Evolutionary conservation across 2,113 vertebrate genomes (phyloP).

Genomic region (Gymnorhina tibicen): DNA sequence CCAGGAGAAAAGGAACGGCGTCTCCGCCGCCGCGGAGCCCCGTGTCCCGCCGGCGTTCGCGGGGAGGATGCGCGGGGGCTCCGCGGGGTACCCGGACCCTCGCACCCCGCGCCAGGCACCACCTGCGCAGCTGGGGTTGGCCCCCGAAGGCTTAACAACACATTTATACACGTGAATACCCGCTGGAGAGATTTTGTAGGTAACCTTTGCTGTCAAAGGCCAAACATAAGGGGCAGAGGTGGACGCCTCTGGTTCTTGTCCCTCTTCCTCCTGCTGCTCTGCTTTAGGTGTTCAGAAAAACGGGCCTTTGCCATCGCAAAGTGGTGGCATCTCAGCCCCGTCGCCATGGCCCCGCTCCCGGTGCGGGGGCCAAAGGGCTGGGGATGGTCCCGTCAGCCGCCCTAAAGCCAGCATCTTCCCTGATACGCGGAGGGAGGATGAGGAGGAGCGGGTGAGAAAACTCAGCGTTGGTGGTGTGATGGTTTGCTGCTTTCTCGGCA

Average conservation of each 20-base stretch:
- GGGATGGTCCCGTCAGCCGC: background rate
- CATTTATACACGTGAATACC: rapidly evolving
- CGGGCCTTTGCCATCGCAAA: rapidly evolving
- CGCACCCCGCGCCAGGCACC: background rate
- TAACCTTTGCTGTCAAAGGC: background rate
- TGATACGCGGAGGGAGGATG: background rate
- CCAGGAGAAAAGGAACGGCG: conserved; percentile 15
- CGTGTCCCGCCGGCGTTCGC: rapidly evolving
- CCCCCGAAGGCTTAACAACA: background rate
- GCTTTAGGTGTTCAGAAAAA: background rate
- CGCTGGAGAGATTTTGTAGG: rapidly evolving
- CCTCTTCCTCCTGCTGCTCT: too few species aligned
- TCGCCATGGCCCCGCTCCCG: rapidly evolving
- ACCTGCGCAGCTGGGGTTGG: rapidly evolving
- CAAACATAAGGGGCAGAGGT: background rate
- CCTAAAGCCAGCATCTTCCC: background rate
- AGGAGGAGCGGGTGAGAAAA: background rate
- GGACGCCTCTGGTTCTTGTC: rapidly evolving
- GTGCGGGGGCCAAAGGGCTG: rapidly evolving
- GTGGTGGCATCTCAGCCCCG: rapidly evolving
- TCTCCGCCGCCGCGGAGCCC: background rate
- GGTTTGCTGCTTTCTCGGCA: background rate
- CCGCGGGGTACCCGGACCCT: background rate
- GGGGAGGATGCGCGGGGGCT: background rate
- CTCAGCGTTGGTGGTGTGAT: too few species aligned